A percentile compares a stretch with the other conserved stretches of the same genome.
Evolutionary conservation across 2,113 vertebrate genomes (phyloP).

Genomic region (Ophthalmolycus amberensis): DNA sequence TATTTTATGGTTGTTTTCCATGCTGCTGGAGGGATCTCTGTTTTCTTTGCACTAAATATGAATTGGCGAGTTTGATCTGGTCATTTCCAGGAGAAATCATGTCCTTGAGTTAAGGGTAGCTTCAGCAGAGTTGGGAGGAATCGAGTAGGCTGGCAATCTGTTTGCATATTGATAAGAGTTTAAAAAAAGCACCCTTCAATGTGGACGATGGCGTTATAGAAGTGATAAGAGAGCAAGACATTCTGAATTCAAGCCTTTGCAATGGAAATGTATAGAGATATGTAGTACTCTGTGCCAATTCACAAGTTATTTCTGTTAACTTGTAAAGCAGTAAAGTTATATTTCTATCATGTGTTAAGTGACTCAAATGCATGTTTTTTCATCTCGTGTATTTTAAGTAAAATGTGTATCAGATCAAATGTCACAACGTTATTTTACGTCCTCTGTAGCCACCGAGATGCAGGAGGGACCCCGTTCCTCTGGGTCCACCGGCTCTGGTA

Average conservation of each 20-base stretch:
- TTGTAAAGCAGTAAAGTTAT: neutral
- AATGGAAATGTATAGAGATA: neutral
- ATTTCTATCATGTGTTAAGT: neutral
- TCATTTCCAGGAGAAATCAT: neutral
- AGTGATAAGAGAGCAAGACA: slow-evolving; percentile 37
- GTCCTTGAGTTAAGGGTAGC: slow-evolving; percentile 36
- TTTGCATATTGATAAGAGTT: slow-evolving; percentile 66
- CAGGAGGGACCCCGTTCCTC: slow-evolving; percentile 77
- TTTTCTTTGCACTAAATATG: neutral
- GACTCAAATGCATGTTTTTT: neutral
- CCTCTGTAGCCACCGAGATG: slow-evolving; percentile 76
- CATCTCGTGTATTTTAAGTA: neutral
- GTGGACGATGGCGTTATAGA: slow-evolving; percentile 22
- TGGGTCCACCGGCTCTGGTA: slow-evolving; percentile 81
- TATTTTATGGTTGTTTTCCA: neutral
- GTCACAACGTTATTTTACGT: slow-evolving; percentile 61
- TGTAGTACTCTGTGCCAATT: neutral
- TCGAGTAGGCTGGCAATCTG: slow-evolving; percentile 29
- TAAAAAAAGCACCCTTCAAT: slow-evolving; percentile 22
- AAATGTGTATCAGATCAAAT: neutral
- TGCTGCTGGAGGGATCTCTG: neutral
- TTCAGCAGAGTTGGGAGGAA: slow-evolving; percentile 23
- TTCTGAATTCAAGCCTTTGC: slow-evolving; percentile 4
- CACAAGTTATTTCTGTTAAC: neutral
- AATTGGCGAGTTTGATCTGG: neutral